Conservation (phyloP, 1,140 invertebrate genomes). For the Formica selysi region DNA sequence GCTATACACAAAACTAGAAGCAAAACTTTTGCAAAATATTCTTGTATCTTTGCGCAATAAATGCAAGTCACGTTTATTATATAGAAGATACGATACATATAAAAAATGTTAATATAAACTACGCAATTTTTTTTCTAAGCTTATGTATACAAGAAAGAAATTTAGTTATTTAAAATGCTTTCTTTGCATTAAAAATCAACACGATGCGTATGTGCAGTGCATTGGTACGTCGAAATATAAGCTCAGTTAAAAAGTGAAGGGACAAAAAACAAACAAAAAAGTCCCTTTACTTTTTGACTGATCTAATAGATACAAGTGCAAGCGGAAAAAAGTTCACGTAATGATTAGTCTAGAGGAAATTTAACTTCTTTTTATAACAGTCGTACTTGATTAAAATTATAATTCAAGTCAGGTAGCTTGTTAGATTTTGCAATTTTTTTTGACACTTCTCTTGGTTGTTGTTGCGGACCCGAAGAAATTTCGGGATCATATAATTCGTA, state of each 20-base stretch:
- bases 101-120: too few relatives aligned
- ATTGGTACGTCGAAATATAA: neutral
- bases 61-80: neutral
- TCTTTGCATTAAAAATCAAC: neutral
- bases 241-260: too few relatives aligned
- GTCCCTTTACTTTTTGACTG: too few relatives aligned
- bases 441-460: neutral
- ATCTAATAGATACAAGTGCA: neutral
- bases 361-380: neutral
- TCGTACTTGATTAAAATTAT: constrained; percentile 3
- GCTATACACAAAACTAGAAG: neutral
- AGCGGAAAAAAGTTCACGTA: neutral
- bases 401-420: neutral
- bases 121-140: too few relatives aligned
- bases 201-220: neutral
- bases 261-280: too few relatives aligned
- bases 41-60: neutral
- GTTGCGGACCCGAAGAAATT: neutral
- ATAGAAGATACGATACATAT: neutral
- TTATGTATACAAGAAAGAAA: neutral
- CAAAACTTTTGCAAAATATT: neutral
- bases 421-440: neutral
- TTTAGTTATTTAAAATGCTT: neutral
- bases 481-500: constrained; percentile 86
- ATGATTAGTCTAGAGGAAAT: neutral